Base-by-base conservation (phyloP, 35 echinoderm and acorn worm species). In the Eucidaris tribuloides region DNA sequence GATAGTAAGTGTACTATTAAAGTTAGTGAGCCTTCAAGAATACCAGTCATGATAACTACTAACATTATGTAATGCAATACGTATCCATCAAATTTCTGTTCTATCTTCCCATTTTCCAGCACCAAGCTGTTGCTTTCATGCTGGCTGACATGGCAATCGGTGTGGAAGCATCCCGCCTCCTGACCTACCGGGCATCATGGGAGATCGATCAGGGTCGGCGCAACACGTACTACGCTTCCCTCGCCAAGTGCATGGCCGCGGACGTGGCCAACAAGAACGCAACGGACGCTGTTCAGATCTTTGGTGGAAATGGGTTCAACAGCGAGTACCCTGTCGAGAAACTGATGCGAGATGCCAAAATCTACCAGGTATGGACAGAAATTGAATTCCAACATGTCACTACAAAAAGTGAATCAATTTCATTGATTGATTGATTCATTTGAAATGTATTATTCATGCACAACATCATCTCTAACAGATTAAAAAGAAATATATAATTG, bases 341-440 rank as follows among this genome's bases (percentile, higher is more conserved):
- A 71, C 71, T 97, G 54, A 97, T 97, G 94, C 60, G 94, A 62
- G 94, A 97, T 87, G 94, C 94, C 30, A 97, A 97, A 59, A 97
- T 97, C 40, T 97, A 84, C 45, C 94, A 97, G 88, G 93, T 96
- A 46, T n/a, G n/a, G n/a, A n/a, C n/a, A n/a, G n/a, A n/a, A n/a
- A n/a, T n/a, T n/a, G n/a, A n/a, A n/a, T n/a, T n/a, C n/a, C n/a
- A n/a, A n/a, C n/a, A n/a, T n/a, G n/a, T n/a, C n/a, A n/a, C n/a
- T n/a, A n/a, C n/a, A n/a, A n/a, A n/a, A n/a, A n/a, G n/a, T n/a
- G n/a, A n/a, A n/a, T n/a, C n/a, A n/a, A n/a, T n/a, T n/a, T n/a
- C n/a, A n/a, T n/a, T n/a, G n/a, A n/a, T n/a, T n/a, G n/a, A n/a
- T n/a, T n/a, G n/a, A n/a, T n/a, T n/a, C n/a, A n/a, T n/a, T n/a